Evolutionary conservation across 2,113 vertebrate genomes (phyloP), one percentile per base, ranked within the genome.

Genomic region (Piprites chloris): DNA sequence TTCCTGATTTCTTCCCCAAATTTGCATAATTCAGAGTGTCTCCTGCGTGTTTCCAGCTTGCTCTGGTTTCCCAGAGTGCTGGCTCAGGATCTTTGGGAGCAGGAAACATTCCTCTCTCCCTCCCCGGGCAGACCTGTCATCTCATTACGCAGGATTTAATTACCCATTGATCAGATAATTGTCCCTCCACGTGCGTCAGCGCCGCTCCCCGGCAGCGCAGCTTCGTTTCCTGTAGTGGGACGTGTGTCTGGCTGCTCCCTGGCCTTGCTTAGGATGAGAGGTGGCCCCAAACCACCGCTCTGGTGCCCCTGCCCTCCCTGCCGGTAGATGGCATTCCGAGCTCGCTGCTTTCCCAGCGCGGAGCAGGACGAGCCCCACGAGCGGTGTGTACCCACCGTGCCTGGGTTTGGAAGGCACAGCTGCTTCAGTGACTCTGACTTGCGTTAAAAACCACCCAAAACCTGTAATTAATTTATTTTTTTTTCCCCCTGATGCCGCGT

Each of bases 351-450:
- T 35, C 47, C 59, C 85, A 17, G 30, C 1, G 4, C 2, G 9
- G 15, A 8, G 2, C 42, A 1, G 32, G 5, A 5, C 7, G 9
- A 41, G 56, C 4, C 4, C 0, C 4, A 1, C 6, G 1, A 11
- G 2, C 9, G 4, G 4, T 0, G 0, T 2, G 37, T 18, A 2
- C 66, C 41, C 4, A 32, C 0, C 3, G 1, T 11, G 72, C 10
- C 22, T 28, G 4, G 23, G 2, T 17, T 19, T 6, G 65, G 42
- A 14, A 27, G 28, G 30, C 73, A 5, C 44, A 3, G 35, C 55
- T 55, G 4, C 18, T 37, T 52, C 3, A 77, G 35, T 24, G 10
- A 28, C n/a, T 58, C 44, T 2, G 44, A 35, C 14, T 3, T n/a
- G 66, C 47, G 16, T 28, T 18, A 32, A 80, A 33, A 76, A 22